Evolutionary conservation across 1,140 invertebrate species (phyloP), one percentile per base, ranked within the genome.

Genomic region (Luehdorfia chinensis): DNA sequence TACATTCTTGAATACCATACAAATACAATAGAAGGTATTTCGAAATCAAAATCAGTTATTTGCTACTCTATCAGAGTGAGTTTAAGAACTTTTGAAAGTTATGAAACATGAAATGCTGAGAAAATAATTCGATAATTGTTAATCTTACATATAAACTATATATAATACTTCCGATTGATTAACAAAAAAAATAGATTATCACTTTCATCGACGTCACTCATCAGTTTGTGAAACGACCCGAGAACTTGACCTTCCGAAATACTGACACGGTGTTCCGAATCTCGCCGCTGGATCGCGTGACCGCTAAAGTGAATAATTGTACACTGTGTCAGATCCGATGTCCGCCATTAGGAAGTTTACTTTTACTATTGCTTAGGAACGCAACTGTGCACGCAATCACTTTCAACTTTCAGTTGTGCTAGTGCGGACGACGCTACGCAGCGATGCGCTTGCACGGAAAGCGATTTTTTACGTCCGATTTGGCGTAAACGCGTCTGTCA

Each of bases 321-420:
- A 52, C 45, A 62, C 62, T 59, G 58, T 66, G 48, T 46, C 43
- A 57, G 50, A 56, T 51, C 55, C 55, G 45, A 33, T 49, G 50
- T 9, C 5, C 43, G 46, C 52, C 43, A 66, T 75, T 70, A 79
- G 72, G 74, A 75, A 79, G 72, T 77, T 77, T 74, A 79, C 75
- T 77, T 79, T 77, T 79, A 74, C 75, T 70, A 48, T 44, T 37
- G 47, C 47, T 46, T 60, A 59, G 67, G 69, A 70, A 68, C 68
- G 51, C 53, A 59, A 34, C 19, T 50, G 36, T 21, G 60, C 76
- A 76, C 75, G 76, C 75, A 66, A 79, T 60, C 63, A 76, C 75
- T 79, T 83, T 79, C 72, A 48, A 73, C 75, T 76, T 72, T 74
- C 67, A 50, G 54, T 64, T 31, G 31, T 18, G 30, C 44, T 44